Percentiles rank a stretch among this genome's conserved stretches.
These are phyloP conservation scores for Puffinus mauretanicus DNA, from an alignment of 2,113 vertebrate genomes.

Conservation along the genomic window DNA sequence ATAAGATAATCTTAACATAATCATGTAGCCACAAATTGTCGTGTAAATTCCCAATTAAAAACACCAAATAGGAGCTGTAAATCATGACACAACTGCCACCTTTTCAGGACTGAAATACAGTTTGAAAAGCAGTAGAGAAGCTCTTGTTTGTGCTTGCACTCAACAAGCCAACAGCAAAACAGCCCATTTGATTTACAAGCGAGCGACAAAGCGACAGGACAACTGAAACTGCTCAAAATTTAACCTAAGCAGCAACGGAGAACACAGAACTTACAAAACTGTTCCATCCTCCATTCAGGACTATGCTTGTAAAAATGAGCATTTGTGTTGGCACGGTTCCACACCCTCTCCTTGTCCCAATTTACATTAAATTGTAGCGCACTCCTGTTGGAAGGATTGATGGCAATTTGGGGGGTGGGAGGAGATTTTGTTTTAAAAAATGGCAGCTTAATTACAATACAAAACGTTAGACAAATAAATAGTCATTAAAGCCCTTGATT, in stretches of 20 bases:
- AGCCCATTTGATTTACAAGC: not conserved
- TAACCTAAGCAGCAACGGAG: not conserved
- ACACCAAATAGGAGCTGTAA: constrained; percentile 60
- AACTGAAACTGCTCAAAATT: not conserved
- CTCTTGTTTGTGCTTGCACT: not conserved
- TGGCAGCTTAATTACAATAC: constrained; percentile 29
- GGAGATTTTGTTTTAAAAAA: not conserved
- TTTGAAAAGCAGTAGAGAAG: not conserved
- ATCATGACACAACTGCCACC: constrained; percentile 46
- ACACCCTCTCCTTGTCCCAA: constrained; percentile 6
- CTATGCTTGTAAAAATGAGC: not conserved
- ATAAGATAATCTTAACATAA: constrained; percentile 73
- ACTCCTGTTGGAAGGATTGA: not conserved
- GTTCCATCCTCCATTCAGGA: not conserved
- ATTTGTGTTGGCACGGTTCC: not conserved
- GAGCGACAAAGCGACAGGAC: not conserved
- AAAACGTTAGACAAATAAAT: constrained; percentile 45
- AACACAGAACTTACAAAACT: not conserved
- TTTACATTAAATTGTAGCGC: not conserved
- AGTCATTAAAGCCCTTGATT: constrained; percentile 6
- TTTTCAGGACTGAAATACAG: not conserved
- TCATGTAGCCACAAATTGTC: constrained; percentile 62
- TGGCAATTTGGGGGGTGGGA: not conserved
- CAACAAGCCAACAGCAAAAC: not conserved
- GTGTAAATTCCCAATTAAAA: constrained; percentile 71